Conservation (phyloP, 2,113 vertebrate species). For the Cavia porcellus region DNA sequence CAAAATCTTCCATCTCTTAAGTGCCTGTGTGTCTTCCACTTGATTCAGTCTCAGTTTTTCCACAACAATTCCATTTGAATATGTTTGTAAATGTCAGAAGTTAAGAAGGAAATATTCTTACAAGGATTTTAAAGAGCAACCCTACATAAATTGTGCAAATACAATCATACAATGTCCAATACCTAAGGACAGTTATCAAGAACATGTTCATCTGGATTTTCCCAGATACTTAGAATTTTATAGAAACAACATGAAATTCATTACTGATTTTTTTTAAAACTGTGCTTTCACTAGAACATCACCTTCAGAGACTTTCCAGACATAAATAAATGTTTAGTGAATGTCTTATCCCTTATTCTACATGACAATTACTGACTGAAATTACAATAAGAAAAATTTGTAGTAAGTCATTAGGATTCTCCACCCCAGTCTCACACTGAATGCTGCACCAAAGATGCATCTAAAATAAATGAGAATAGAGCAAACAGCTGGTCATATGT, state of each 20-base stretch:
- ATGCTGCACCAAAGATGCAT: background rate
- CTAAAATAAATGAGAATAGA: background rate
- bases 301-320: background rate
- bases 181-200: too few species aligned
- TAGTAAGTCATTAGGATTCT: background rate
- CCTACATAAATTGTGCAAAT: too few species aligned
- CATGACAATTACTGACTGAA: background rate
- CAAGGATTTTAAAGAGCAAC: too few species aligned
- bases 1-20: too few species aligned
- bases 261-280: background rate
- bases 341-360: background rate
- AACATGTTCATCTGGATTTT: too few species aligned
- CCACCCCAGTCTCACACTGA: background rate
- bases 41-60: too few species aligned
- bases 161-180: too few species aligned
- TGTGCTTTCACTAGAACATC: background rate
- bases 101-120: background rate
- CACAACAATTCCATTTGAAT: background rate
- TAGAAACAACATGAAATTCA: background rate
- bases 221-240: too few species aligned
- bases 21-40: too few species aligned
- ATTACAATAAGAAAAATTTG: background rate
- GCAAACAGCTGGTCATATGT: too few species aligned
- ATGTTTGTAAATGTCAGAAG: background rate
- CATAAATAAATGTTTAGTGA: background rate